Evolutionary conservation across 2,888 invertebrate genomes (phyloP).

Genomic region (Melieria omissa): DNA sequence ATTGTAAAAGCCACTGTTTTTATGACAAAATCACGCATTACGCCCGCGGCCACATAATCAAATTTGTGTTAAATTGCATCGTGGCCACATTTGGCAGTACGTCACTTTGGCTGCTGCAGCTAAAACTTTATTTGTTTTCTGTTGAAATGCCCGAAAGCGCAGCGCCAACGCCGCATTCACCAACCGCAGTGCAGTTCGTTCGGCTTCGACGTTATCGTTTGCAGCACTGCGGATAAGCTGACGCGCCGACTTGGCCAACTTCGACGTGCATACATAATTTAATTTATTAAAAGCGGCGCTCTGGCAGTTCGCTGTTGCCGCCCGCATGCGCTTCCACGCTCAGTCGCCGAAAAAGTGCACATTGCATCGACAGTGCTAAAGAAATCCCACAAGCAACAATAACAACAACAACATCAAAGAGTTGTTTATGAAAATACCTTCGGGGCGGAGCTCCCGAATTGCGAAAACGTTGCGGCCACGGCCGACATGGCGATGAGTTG

Average conservation of each 20-base stretch:
- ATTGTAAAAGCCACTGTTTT: no score
- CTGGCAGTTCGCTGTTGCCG: background rate
- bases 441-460: slow-evolving; percentile 67
- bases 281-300: background rate
- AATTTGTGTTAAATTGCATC: no score
- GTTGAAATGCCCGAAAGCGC: background rate
- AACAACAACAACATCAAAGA: no score
- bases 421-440: slow-evolving; percentile 50
- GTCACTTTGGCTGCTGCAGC: no score
- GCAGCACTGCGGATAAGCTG: background rate
- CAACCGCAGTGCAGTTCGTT: background rate
- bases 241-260: background rate
- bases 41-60: no score
- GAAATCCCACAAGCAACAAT: no score
- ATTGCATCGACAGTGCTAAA: no score
- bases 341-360: no score
- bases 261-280: background rate
- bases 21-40: no score
- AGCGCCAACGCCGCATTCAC: background rate
- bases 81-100: no score
- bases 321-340: background rate
- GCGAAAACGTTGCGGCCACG: slow-evolving; percentile 39
- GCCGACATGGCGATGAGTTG: no score
- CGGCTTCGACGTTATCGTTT: background rate
- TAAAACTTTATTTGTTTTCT: background rate